Conservation (phyloP, 2,797 vertebrate species). For the Pogonophryne albipinna region DNA sequence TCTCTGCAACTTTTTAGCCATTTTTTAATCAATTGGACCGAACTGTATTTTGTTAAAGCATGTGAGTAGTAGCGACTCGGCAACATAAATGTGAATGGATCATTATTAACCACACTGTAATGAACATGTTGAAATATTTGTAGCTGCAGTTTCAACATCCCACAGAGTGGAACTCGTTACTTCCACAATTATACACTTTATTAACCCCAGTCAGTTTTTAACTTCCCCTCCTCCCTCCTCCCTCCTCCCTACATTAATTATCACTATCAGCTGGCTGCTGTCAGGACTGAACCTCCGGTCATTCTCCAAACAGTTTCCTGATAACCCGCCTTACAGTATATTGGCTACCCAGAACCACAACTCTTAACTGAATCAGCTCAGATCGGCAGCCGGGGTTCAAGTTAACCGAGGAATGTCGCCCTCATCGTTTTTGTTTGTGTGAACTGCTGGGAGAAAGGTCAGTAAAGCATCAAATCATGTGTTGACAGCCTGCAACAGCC, state of each 20-base stretch:
- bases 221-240: constrained; percentile 40
- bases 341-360: constrained; percentile 3
- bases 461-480: constrained; percentile 15
- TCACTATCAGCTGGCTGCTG: not conserved
- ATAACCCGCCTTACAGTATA: constrained; percentile 3
- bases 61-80: not conserved
- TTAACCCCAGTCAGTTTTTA: constrained; percentile 25
- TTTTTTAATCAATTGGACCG: too few relatives aligned
- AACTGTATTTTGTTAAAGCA: not conserved
- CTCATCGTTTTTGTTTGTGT: not conserved
- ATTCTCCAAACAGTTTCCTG: constrained; percentile 3
- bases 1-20: not conserved
- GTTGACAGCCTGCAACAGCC: constrained; percentile 8
- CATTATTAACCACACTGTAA: not conserved
- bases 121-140: not conserved
- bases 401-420: constrained; percentile 7
- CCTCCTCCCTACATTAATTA: not conserved
- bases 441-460: constrained; percentile 29
- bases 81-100: not conserved
- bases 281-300: constrained; percentile 22
- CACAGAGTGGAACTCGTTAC: not conserved
- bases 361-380: constrained; percentile 4
- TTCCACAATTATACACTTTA: constrained; percentile 28
- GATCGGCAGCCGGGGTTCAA: not conserved
- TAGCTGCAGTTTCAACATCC: not conserved